Evolutionary conservation across 2,888 invertebrate species (phyloP), one percentile per base, ranked within the genome.

Genomic region (Pyrocoelia pectoralis): DNA sequence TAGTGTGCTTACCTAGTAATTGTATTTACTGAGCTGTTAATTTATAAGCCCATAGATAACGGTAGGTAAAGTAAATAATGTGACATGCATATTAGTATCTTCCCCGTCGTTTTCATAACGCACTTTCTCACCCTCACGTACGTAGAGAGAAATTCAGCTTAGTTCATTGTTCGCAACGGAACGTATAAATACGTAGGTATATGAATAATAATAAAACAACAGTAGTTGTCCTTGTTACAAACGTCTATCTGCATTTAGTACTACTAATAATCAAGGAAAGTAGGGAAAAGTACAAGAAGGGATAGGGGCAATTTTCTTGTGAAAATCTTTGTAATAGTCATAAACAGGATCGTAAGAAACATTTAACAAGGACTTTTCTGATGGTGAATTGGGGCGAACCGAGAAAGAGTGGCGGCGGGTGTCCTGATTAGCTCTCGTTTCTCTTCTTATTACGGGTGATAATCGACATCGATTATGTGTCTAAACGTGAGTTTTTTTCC

Each of bases 401-500:
- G 43, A 46, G 51, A 59, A 59, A 54, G 59, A 53, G 53, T 53
- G 53, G 43, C 43, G 54, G n/a, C n/a, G n/a, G n/a, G n/a, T n/a
- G n/a, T 53, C 43, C 56, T 61, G 55, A 61, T 61, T 61, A 56
- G 55, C 50, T 49, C 61, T 56, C 55, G 55, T 61, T 61, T 40
- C 50, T 19, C 24, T 40, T 61, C 56, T 61, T 61, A 61, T 61
- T 61, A 61, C 61, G 28, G 49, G 55, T 51, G 61, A 61, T 61
- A 61, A 61, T 61, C 61, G 61, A 43, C 55, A 61, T 61, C 61
- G 61, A 61, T 61, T 61, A 61, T 55, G 48, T 61, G 61, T 61
- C 61, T 33, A 48, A 52, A 48, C 52, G 48, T 18, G 48, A 38
- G 46, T 52, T 50, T 58, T 24, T 43, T 43, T 13, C 8, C n/a